These are phyloP conservation scores for Drosophila nigricruria DNA, from an alignment of 2,888 invertebrate genomes.

Conservation along the genomic window DNA sequence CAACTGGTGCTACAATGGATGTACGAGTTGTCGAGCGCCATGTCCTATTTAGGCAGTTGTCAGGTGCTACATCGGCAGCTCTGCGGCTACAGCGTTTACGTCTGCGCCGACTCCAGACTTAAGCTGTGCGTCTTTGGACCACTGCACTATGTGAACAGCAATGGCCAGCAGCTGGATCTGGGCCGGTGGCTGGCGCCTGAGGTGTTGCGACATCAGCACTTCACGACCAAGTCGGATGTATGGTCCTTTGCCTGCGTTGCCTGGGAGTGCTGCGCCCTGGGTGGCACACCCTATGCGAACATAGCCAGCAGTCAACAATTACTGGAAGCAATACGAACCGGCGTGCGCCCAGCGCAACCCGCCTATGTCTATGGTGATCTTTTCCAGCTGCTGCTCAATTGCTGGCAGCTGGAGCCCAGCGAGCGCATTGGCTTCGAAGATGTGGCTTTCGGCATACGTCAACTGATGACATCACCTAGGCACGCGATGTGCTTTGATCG, in stretches of 20 bases:
- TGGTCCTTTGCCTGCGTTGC: constrained; percentile 94
- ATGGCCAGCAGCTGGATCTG: constrained; percentile 89
- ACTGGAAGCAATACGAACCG: constrained; percentile 89
- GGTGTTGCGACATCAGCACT: constrained; percentile 89
- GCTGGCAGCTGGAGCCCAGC: constrained; percentile 93
- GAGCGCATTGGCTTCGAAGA: constrained; percentile 91
- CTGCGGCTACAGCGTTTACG: constrained; percentile 90
- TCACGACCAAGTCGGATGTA: constrained; percentile 90
- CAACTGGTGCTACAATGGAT: constrained; percentile 88
- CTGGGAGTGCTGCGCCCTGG: constrained; percentile 93
- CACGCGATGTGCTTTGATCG: constrained; percentile 84
- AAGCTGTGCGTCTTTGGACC: constrained; percentile 92
- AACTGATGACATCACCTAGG: constrained; percentile 84
- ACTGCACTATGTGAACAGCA: constrained; percentile 88
- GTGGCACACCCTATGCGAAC: constrained; percentile 91
- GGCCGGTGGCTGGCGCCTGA: constrained; percentile 93
- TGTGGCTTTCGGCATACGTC: constrained; percentile 86
- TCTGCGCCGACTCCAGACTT: constrained; percentile 88
- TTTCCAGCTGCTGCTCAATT: constrained; percentile 92
- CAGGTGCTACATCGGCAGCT: constrained; percentile 91
- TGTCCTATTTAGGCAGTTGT: constrained; percentile 89
- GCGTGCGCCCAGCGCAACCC: constrained; percentile 90
- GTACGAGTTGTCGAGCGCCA: constrained; percentile 89
- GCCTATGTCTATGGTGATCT: constrained; percentile 91
- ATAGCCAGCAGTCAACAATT: constrained; percentile 89